Conservation (phyloP, 2,888 invertebrate species). For the Thymelicus lineola region DNA sequence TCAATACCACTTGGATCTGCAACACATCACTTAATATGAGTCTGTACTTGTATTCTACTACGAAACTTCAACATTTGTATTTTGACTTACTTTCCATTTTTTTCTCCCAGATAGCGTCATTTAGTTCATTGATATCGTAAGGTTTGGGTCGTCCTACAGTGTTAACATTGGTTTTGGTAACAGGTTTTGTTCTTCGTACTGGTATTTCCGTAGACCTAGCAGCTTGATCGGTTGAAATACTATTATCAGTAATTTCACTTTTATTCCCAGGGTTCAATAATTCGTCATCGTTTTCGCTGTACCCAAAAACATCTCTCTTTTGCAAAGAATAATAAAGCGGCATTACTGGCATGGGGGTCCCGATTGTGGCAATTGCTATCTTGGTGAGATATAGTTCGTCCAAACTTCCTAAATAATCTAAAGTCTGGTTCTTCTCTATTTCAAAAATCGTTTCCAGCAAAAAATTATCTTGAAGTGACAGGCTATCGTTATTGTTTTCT, state of each 20-base stretch:
- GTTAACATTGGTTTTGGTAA: slow-evolving; percentile 49
- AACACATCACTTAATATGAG: slow-evolving; percentile 53
- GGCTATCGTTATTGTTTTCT: slow-evolving; percentile 52
- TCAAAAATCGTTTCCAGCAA: slow-evolving; percentile 64
- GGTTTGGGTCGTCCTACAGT: slow-evolving; percentile 68
- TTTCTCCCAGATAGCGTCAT: slow-evolving; percentile 45
- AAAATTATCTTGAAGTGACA: slow-evolving; percentile 62
- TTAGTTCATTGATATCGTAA: slow-evolving; percentile 66
- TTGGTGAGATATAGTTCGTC: slow-evolving; percentile 70
- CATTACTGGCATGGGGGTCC: slow-evolving; percentile 47
- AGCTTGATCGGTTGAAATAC: neutral
- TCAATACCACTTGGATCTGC: slow-evolving; percentile 55
- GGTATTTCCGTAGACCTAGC: slow-evolving; percentile 35
- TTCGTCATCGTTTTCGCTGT: neutral
- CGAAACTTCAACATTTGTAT: neutral
- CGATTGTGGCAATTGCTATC: slow-evolving; percentile 63
- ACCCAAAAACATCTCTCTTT: slow-evolving; percentile 53
- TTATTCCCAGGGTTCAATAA: neutral
- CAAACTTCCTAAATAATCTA: slow-evolving; percentile 58
- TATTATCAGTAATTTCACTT: slow-evolving; percentile 26
- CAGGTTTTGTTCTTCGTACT: slow-evolving; percentile 25
- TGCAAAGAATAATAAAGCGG: slow-evolving; percentile 52
- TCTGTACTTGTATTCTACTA: slow-evolving; percentile 36
- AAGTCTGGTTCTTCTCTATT: slow-evolving; percentile 61
- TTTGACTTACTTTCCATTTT: slow-evolving; percentile 61